phyloP scores from a whole-genome alignment of 1,140 invertebrate genomes.

The Hormaphis cornu region DNA sequence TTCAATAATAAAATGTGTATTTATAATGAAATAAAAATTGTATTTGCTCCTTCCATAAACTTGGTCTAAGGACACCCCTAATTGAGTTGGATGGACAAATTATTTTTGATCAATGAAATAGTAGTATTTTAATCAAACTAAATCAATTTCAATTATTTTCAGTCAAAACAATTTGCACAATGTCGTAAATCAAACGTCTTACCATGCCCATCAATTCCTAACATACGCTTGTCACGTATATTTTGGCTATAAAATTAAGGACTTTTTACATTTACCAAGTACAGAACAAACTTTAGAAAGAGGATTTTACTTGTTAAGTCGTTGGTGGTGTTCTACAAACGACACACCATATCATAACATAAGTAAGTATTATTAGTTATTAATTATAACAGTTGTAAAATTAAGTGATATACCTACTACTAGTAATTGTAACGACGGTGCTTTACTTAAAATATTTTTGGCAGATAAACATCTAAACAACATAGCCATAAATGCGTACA shows the following conservation, averaged over 20 bases:
- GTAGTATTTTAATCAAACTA: not conserved
- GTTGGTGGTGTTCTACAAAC: not conserved
- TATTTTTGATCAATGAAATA: not conserved
- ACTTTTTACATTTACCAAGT: not conserved
- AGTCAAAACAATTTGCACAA: too few species aligned
- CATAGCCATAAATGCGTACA: not conserved
- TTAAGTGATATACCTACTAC: too few species aligned
- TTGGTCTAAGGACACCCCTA: too few species aligned
- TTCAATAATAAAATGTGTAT: too few species aligned
- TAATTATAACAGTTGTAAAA: too few species aligned
- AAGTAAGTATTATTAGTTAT: not conserved
- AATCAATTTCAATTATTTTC: not conserved
- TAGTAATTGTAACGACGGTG: too few species aligned
- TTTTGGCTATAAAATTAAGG: not conserved
- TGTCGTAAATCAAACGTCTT: too few species aligned
- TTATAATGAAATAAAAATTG: too few species aligned
- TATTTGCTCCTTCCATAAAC: too few species aligned
- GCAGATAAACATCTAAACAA: not conserved
- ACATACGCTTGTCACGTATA: not conserved
- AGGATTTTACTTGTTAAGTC: conserved; percentile 6
- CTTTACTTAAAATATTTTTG: not conserved
- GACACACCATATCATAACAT: not conserved
- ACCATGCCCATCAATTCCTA: conserved; percentile 5
- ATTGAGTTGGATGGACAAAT: too few species aligned
- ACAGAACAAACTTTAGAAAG: not conserved